These are phyloP conservation scores for Microcebus griseorufus DNA, from an alignment of 2,113 vertebrate species.

Conservation along the genomic window DNA sequence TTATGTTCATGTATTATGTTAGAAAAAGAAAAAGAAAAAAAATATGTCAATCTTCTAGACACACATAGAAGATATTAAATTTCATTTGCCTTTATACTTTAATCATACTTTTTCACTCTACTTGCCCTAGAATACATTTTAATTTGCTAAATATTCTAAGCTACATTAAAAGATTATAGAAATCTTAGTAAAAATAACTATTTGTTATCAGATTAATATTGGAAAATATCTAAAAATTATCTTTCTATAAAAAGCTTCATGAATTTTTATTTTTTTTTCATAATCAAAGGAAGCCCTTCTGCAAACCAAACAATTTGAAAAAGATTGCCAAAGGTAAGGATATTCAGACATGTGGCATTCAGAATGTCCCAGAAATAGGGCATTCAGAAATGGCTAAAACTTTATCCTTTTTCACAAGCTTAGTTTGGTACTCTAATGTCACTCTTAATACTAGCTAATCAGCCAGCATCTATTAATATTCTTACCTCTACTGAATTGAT, in stretches of 20 bases:
- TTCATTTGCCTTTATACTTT: not conserved
- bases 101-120: not conserved
- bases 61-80: not conserved
- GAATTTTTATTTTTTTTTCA: not conserved
- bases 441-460: not conserved
- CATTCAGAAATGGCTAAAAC: not conserved
- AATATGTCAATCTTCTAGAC: not conserved
- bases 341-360: not conserved
- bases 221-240: slow-evolving; percentile 17
- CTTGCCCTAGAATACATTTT: not conserved
- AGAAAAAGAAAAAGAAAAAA: slow-evolving; percentile 28
- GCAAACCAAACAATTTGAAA: not conserved
- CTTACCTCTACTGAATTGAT: not conserved
- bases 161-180: not conserved
- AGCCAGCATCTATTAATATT: not conserved
- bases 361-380: not conserved
- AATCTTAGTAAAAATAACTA: slow-evolving; percentile 20
- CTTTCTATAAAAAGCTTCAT: not conserved
- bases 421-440: not conserved
- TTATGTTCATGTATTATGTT: not conserved
- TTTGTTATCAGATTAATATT: not conserved
- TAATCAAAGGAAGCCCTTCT: not conserved
- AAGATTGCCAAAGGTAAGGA: not conserved
- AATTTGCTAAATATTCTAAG: not conserved
- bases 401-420: not conserved